phyloP scores from a whole-genome alignment of 2,888 invertebrate genomes.

The Trissolcus japonicus region DNA sequence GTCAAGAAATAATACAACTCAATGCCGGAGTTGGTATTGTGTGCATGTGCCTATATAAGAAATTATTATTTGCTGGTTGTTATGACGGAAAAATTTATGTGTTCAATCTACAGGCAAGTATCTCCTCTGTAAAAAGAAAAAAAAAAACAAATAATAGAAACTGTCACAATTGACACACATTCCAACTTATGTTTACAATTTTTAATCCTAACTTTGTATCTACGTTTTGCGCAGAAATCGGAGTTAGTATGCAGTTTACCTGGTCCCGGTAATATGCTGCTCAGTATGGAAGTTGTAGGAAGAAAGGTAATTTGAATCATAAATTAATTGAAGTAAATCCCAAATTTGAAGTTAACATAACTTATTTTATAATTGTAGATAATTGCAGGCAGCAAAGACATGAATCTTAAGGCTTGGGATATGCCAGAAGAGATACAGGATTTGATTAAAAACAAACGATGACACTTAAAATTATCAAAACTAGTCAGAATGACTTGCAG shows the following conservation, averaged over 20 bases:
- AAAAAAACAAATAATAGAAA: too few relatives aligned
- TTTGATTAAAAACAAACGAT: constrained; percentile 63
- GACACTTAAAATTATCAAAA: constrained; percentile 57
- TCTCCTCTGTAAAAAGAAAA: neutral
- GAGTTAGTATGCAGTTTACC: constrained; percentile 80
- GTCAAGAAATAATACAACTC: constrained; percentile 79
- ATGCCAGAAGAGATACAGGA: constrained; percentile 77
- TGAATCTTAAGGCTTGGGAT: constrained; percentile 81
- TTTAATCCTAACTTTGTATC: neutral
- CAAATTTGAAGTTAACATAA: neutral
- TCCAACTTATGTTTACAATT: neutral
- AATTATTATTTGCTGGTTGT: constrained; percentile 84
- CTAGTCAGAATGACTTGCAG: constrained; percentile 59
- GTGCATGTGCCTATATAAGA: constrained; percentile 82
- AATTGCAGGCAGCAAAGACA: constrained; percentile 81
- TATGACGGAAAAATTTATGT: constrained; percentile 88
- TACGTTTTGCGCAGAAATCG: constrained; percentile 66
- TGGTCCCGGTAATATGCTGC: constrained; percentile 84
- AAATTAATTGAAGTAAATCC: neutral
- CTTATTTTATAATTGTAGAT: constrained; percentile 73
- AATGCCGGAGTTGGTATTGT: constrained; percentile 84
- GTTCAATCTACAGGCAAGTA: constrained; percentile 78
- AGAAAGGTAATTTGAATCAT: constrained; percentile 78
- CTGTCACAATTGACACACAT: too few relatives aligned
- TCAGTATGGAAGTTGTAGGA: constrained; percentile 83